These are phyloP conservation scores for Drosophila falleni DNA, from an alignment of 2,888 invertebrate species.

Conservation along the genomic window DNA sequence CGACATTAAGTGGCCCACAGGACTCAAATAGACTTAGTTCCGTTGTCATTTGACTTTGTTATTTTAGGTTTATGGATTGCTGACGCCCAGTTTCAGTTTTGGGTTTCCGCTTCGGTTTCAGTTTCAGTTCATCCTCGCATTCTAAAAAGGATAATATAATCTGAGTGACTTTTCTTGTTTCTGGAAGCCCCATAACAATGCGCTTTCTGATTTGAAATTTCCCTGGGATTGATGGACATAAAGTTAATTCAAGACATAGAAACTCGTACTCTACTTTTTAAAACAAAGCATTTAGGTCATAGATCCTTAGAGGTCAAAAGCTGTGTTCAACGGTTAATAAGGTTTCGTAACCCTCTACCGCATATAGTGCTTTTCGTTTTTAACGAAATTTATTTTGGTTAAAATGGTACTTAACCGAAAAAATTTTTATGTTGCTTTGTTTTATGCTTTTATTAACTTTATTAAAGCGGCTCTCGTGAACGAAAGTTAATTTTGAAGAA, in stretches of 20 bases:
- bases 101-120: constrained; percentile 10
- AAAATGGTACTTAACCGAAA: too few species aligned
- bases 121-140: constrained; percentile 21
- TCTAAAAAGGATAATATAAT: constrained; percentile 65
- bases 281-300: too few species aligned
- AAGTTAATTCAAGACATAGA: background rate
- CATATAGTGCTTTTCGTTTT: too few species aligned
- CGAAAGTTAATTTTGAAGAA: too few species aligned
- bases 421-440: too few species aligned
- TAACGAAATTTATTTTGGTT: too few species aligned
- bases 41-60: constrained; percentile 52
- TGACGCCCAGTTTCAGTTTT: constrained; percentile 36
- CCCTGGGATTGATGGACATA: background rate
- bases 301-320: too few species aligned
- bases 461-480: too few species aligned
- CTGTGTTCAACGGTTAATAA: too few species aligned
- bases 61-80: constrained; percentile 61
- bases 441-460: too few species aligned
- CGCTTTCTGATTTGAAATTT: background rate
- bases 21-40: constrained; percentile 38
- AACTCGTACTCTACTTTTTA: background rate
- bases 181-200: background rate
- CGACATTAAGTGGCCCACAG: constrained; percentile 59
- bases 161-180: constrained; percentile 63
- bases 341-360: too few species aligned